Conservation (phyloP, 1,140 invertebrate species). For the Himalopsyche phryganea region DNA sequence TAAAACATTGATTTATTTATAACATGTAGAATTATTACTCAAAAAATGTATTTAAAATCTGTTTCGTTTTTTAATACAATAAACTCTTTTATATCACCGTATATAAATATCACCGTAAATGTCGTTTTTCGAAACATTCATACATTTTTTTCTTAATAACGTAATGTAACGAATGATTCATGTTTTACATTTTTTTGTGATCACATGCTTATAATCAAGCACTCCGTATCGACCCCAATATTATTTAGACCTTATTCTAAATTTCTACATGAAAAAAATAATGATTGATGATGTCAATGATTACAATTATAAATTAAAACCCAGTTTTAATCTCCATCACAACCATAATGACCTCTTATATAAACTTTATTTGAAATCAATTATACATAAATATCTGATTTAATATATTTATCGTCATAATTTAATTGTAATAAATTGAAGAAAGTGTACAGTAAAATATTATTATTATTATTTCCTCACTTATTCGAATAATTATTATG, state of each 20-base stretch:
- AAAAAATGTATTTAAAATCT: too few species aligned
- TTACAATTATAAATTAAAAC: constrained; percentile 10
- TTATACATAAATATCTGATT: constrained; percentile 53
- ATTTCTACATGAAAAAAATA: constrained; percentile 3
- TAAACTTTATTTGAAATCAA: constrained; percentile 54
- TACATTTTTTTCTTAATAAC: too few species aligned
- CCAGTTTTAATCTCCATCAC: constrained; percentile 30
- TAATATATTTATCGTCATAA: constrained; percentile 57
- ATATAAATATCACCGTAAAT: too few species aligned
- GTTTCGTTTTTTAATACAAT: too few species aligned
- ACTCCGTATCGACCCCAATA: too few species aligned
- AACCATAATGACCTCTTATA: constrained; percentile 57
- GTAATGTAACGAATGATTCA: too few species aligned
- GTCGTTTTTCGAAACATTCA: too few species aligned
- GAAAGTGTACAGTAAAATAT: constrained; percentile 32
- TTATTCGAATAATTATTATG: constrained; percentile 11
- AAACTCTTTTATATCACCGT: too few species aligned
- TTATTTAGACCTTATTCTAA: constrained; percentile 25
- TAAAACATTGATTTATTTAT: too few species aligned
- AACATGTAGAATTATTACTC: too few species aligned
- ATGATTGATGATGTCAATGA: constrained; percentile 4
- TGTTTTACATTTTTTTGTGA: neutral
- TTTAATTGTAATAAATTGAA: constrained; percentile 45
- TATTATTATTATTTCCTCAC: constrained; percentile 25
- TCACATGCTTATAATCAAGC: neutral